phyloP scores from a whole-genome alignment of 2,113 vertebrate species.

The Pomatorhinus ruficollis region DNA sequence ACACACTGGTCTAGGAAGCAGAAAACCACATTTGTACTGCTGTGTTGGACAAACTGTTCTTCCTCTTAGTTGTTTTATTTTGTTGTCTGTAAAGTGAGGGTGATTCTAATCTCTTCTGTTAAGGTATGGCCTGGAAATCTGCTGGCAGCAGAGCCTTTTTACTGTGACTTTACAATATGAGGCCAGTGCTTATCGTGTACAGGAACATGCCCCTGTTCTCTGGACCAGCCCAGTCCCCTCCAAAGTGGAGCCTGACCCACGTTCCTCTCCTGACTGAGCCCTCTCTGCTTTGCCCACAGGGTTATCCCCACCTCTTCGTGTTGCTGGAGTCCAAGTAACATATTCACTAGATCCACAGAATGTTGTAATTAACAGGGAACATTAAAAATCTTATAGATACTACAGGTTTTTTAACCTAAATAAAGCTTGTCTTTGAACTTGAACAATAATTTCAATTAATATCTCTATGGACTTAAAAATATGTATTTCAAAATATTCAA shows the following conservation, averaged over 20 bases:
- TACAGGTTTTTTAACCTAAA: not conserved
- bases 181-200: not conserved
- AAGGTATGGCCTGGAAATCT: not conserved
- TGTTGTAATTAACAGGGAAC: not conserved
- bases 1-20: not conserved
- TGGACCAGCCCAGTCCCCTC: not conserved
- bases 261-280: not conserved
- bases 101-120: not conserved
- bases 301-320: not conserved
- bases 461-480: not conserved
- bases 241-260: not conserved
- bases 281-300: not conserved
- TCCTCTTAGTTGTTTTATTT: not conserved
- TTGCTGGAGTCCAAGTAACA: not conserved
- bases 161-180: not conserved
- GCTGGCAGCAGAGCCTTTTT: not conserved
- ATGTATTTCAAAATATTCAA: not conserved
- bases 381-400: not conserved
- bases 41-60: accelerated
- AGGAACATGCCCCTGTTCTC: not conserved
- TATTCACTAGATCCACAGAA: not conserved
- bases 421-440: not conserved
- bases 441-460: not conserved
- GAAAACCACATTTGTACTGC: not conserved
- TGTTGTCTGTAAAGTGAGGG: not conserved